Percentiles rank a stretch among this genome's conserved stretches.
These are phyloP conservation scores for Cnemophilus loriae DNA, from an alignment of 2,113 vertebrate genomes.

Conservation along the genomic window DNA sequence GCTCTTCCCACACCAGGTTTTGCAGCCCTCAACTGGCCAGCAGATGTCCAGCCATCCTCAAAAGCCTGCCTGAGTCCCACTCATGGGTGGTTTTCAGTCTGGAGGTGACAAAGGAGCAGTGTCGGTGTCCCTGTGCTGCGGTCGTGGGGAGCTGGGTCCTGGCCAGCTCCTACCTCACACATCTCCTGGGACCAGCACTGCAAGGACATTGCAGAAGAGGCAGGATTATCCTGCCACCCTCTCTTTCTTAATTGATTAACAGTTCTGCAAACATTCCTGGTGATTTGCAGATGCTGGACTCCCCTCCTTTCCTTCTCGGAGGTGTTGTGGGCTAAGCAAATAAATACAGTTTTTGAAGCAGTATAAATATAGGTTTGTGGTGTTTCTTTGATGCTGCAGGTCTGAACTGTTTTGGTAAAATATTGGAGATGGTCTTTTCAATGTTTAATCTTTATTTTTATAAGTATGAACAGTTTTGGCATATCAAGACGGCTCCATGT, in stretches of 20 bases:
- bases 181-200: not conserved
- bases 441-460: not conserved
- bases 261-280: conserved; percentile 27
- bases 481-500: not conserved
- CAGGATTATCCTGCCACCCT: not conserved
- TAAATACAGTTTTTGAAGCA: not conserved
- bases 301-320: not conserved
- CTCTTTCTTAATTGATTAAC: conserved; percentile 43
- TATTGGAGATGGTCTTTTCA: not conserved
- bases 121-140: not conserved
- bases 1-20: conserved; percentile 72
- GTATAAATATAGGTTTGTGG: not conserved
- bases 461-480: not conserved
- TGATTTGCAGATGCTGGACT: not conserved
- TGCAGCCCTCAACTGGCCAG: not conserved
- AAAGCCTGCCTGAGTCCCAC: not conserved
- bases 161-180: not conserved
- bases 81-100: not conserved
- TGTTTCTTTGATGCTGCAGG: not conserved
- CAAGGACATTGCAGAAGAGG: not conserved
- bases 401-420: not conserved
- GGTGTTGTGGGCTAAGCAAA: not conserved
- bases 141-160: not conserved
- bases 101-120: conserved; percentile 28
- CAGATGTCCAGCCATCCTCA: not conserved